phyloP scores from a whole-genome alignment of 1,140 invertebrate genomes.

The Procambarus clarkii region DNA sequence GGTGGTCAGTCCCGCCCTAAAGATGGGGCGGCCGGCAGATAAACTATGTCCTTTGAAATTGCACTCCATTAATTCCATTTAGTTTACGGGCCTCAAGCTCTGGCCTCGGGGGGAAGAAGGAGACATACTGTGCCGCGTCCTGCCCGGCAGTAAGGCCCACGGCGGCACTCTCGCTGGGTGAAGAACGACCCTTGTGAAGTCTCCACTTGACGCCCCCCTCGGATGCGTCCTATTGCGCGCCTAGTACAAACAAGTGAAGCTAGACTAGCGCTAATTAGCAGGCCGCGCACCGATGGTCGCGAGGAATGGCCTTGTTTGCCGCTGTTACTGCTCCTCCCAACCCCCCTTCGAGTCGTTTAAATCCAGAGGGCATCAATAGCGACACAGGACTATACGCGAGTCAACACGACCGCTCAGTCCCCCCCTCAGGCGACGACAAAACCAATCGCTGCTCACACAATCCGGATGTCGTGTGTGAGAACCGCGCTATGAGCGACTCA shows the following conservation, averaged over 20 bases:
- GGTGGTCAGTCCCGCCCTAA: not conserved
- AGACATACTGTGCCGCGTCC: not conserved
- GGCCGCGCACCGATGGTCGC: not conserved
- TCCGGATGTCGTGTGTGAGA: too few relatives aligned
- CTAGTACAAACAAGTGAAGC: conserved; percentile 3
- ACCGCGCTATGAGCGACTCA: too few relatives aligned
- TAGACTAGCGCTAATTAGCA: conserved; percentile 1
- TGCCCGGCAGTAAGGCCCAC: not conserved
- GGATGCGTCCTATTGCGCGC: not conserved
- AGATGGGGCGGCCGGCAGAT: not conserved
- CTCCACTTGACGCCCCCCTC: not conserved
- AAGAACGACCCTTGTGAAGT: conserved; percentile 1
- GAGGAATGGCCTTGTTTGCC: not conserved
- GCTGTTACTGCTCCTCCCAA: not conserved
- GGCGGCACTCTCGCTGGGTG: not conserved
- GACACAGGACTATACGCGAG: not conserved
- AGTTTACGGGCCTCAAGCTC: conserved; percentile 10
- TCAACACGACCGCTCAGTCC: too few relatives aligned
- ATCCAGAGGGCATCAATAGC: not conserved
- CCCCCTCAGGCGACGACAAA: not conserved
- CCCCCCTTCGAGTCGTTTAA: not conserved
- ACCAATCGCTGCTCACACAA: not conserved
- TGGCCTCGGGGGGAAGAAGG: not conserved
- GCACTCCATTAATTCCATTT: conserved; percentile 46
- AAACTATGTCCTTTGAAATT: conserved; percentile 29